These are phyloP conservation scores for Amblyjoppa proteus DNA, from an alignment of 2,888 invertebrate species.

Conservation along the genomic window DNA sequence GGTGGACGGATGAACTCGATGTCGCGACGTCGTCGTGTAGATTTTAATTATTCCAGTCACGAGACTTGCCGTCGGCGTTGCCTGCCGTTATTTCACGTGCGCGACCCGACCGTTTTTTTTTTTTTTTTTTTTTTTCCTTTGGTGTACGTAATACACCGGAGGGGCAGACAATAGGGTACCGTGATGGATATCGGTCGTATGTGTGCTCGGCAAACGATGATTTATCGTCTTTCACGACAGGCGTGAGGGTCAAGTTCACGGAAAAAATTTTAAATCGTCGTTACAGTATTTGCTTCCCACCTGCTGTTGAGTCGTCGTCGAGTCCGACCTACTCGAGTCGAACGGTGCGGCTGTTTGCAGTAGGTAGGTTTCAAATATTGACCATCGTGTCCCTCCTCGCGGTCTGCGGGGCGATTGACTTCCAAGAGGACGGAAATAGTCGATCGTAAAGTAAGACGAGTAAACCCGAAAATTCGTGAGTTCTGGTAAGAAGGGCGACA, in stretches of 20 bases:
- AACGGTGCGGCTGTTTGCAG: background rate
- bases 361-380: slow-evolving; percentile 41
- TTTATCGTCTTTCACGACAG: slow-evolving; percentile 22
- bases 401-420: background rate
- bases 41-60: slow-evolving; percentile 52
- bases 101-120: slow-evolving; percentile 48
- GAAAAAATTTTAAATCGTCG: slow-evolving; percentile 11
- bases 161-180: background rate
- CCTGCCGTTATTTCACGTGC: slow-evolving; percentile 59
- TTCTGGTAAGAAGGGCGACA: too few species aligned
- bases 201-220: slow-evolving; percentile 17
- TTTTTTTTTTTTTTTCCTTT: slow-evolving; percentile 13
- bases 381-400: background rate
- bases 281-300: background rate
- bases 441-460: too few species aligned
- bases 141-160: background rate
- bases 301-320: background rate
- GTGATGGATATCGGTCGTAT: background rate
- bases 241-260: slow-evolving; percentile 34
- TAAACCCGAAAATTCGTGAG: too few species aligned
- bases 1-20: slow-evolving; percentile 24
- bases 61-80: slow-evolving; percentile 15
- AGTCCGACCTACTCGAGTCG: background rate
- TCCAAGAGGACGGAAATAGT: background rate
- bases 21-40: slow-evolving; percentile 28